Evolutionary conservation across 2,113 vertebrate genomes (phyloP).

Genomic region (Nanorana parkeri): DNA sequence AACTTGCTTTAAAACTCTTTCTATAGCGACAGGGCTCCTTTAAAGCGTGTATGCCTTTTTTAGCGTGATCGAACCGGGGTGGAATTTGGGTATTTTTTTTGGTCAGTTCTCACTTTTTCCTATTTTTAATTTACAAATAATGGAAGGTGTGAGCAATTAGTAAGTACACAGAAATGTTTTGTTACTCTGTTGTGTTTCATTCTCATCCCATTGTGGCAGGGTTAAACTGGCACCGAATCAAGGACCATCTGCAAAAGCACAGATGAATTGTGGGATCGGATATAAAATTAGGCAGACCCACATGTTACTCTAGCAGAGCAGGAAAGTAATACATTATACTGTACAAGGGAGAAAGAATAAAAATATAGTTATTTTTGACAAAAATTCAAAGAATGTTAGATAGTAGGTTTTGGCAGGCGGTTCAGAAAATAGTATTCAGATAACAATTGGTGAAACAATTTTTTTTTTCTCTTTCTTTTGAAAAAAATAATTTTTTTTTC

Average conservation of each 20-base stretch:
- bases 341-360: not conserved
- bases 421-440: conserved; percentile 38
- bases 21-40: too few relatives aligned
- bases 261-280: conserved; percentile 34
- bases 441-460: conserved; percentile 7
- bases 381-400: conserved; percentile 25
- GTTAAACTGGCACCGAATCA: conserved; percentile 46
- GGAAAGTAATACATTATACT: conserved; percentile 19
- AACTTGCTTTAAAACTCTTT: too few relatives aligned
- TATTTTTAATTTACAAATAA: not conserved
- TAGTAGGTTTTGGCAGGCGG: conserved; percentile 43
- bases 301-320: conserved; percentile 11
- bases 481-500: conserved; percentile 23
- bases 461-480: not conserved
- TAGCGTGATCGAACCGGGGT: too few relatives aligned
- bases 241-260: conserved; percentile 18
- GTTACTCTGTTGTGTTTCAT: not conserved
- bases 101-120: too few relatives aligned
- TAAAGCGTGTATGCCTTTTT: too few relatives aligned
- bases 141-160: not conserved
- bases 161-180: not conserved
- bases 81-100: too few relatives aligned
- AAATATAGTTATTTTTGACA: conserved; percentile 27
- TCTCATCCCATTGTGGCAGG: not conserved
- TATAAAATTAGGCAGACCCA: conserved; percentile 16